phyloP scores from a whole-genome alignment of 2,888 invertebrate genomes.

The Drosophila affinis region DNA sequence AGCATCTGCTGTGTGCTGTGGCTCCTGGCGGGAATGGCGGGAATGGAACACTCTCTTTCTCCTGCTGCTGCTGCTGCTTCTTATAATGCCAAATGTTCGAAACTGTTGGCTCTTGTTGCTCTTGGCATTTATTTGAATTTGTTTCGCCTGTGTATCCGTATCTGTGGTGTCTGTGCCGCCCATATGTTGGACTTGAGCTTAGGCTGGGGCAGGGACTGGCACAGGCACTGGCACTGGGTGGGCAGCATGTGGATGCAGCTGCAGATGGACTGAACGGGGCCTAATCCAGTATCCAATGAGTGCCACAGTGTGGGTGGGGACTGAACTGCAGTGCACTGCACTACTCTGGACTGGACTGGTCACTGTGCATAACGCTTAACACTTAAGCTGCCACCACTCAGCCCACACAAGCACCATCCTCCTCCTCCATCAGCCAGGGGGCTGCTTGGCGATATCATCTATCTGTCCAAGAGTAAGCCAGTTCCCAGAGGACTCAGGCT shows the following conservation, averaged over 20 bases:
- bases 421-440: not conserved
- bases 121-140: constrained; percentile 76
- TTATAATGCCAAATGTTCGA: constrained; percentile 65
- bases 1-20: constrained; percentile 41
- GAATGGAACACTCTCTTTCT: constrained; percentile 22
- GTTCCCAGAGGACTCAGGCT: constrained; percentile 29
- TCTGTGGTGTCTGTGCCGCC: constrained; percentile 49
- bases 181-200: constrained; percentile 30
- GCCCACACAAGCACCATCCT: constrained; percentile 11
- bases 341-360: constrained; percentile 30
- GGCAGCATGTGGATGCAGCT: not conserved
- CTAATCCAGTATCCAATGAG: no score
- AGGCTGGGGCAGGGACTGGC: not conserved
- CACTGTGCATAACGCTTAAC: constrained; percentile 81
- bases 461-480: constrained; percentile 47
- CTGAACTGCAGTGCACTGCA: not conserved
- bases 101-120: constrained; percentile 79
- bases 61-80: constrained; percentile 53
- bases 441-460: constrained; percentile 17
- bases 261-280: constrained; percentile 4
- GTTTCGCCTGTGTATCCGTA: constrained; percentile 64
- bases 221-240: not conserved
- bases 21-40: constrained; percentile 1
- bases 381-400: constrained; percentile 79
- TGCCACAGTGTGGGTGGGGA: no score